phyloP scores from a whole-genome alignment of 2,888 invertebrate species.

The Heterodera filipjevi region DNA sequence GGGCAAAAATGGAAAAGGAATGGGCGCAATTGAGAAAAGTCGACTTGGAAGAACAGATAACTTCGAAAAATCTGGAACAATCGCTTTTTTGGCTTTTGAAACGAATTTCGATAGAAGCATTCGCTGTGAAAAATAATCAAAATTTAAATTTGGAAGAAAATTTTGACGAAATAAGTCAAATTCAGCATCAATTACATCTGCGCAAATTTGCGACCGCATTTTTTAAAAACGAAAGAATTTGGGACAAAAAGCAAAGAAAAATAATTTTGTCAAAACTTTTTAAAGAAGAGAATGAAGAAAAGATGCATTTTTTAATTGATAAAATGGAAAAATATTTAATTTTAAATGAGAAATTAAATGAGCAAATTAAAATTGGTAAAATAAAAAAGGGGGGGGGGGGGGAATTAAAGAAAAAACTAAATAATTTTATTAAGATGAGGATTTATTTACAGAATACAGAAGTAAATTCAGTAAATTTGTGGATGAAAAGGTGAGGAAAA shows the following conservation, averaged over 20 bases:
- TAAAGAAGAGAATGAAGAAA: background rate
- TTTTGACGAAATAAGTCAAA: background rate
- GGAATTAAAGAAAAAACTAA: background rate
- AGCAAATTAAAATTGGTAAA: background rate
- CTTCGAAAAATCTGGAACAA: background rate
- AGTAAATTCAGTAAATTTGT: background rate
- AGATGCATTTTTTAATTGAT: background rate
- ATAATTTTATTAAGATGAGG: background rate
- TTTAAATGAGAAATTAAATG: background rate
- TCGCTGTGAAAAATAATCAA: background rate
- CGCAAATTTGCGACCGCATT: background rate
- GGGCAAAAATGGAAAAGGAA: background rate
- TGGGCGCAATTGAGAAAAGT: background rate
- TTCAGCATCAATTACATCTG: background rate
- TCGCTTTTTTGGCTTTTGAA: background rate
- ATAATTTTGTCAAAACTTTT: background rate
- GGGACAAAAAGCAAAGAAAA: background rate
- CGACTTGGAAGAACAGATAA: background rate
- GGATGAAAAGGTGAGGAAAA: background rate
- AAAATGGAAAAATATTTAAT: constrained; percentile 8
- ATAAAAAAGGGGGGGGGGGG: too few relatives aligned
- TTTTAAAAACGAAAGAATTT: background rate
- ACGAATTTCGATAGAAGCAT: background rate
- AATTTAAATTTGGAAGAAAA: background rate
- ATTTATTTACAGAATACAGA: background rate